phyloP scores from a whole-genome alignment of 2,888 invertebrate genomes.

The Tiphia femorata region DNA sequence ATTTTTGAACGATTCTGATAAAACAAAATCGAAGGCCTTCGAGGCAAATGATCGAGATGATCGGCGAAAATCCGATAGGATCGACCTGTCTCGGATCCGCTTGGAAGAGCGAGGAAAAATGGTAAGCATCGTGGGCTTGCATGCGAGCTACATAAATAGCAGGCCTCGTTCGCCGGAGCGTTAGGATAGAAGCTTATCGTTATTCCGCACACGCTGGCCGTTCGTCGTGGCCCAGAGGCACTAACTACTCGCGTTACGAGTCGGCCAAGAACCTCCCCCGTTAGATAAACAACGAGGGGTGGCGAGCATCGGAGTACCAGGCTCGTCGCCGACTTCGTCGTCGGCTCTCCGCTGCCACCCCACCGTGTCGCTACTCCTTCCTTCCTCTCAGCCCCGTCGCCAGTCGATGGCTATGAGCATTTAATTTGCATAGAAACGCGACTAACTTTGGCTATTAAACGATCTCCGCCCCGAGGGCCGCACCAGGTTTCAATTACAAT shows the following conservation, averaged over 20 bases:
- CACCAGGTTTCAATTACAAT: slow-evolving; percentile 59
- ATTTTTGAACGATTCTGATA: too few relatives aligned
- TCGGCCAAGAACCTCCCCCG: slow-evolving; percentile 49
- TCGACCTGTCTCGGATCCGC: too few relatives aligned
- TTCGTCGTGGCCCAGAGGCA: slow-evolving; percentile 58
- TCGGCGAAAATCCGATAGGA: too few relatives aligned
- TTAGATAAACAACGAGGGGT: slow-evolving; percentile 57
- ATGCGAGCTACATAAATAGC: slow-evolving; percentile 60
- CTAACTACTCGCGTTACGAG: slow-evolving; percentile 62
- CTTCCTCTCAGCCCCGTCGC: background rate
- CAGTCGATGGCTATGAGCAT: slow-evolving; percentile 56
- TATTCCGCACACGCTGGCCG: slow-evolving; percentile 64
- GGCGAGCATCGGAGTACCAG: too few relatives aligned
- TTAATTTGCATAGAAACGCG: slow-evolving; percentile 64
- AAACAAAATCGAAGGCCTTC: too few relatives aligned
- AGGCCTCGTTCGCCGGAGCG: slow-evolving; percentile 49
- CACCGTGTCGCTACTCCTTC: too few relatives aligned
- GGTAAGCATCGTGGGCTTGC: slow-evolving; percentile 41
- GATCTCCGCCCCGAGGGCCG: slow-evolving; percentile 45
- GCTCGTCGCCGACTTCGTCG: slow-evolving; percentile 7
- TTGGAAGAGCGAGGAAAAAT: slow-evolving; percentile 37
- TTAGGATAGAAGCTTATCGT: slow-evolving; percentile 61
- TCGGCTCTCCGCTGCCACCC: slow-evolving; percentile 25
- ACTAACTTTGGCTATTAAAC: slow-evolving; percentile 64
- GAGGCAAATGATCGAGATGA: too few relatives aligned